Percentiles rank a stretch among this genome's conserved stretches.
Conservation (phyloP, 2,113 vertebrate genomes). For the Verasper variegatus region DNA sequence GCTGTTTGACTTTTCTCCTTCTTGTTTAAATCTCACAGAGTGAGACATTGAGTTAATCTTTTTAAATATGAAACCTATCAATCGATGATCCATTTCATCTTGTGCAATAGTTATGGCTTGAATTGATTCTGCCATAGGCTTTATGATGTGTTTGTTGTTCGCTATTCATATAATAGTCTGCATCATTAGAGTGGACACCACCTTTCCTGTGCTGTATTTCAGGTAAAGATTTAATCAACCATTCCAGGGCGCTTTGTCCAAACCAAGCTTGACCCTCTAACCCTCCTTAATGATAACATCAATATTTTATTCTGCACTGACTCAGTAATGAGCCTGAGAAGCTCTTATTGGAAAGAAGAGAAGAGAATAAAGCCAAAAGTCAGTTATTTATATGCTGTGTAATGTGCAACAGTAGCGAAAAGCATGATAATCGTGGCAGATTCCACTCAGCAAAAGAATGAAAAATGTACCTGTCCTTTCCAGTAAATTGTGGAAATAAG, state of each 20-base stretch:
- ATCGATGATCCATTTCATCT: no score
- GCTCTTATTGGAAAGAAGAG: conserved; percentile 26
- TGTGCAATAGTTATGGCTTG: no score
- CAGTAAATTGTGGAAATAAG: conserved; percentile 26
- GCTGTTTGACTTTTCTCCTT: conserved; percentile 14
- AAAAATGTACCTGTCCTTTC: conserved; percentile 13
- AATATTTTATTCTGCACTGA: conserved; percentile 32
- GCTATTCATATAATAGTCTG: no score
- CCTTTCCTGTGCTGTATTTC: no score
- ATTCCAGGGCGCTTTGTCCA: no score
- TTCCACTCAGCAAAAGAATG: conserved; percentile 23
- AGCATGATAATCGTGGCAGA: not conserved
- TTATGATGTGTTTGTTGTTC: no score
- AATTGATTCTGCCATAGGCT: no score
- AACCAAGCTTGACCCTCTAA: no score
- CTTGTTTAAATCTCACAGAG: not conserved
- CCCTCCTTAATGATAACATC: not conserved
- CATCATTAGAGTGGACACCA: no score
- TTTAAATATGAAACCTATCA: no score
- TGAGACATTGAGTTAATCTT: no score
- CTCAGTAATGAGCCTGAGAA: conserved; percentile 40
- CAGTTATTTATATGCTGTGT: conserved; percentile 13
- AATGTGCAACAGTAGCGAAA: conserved; percentile 8
- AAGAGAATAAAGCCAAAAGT: conserved; percentile 23
- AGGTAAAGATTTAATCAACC: no score